Conservation (phyloP, 2,888 invertebrate genomes). For the Epirrita christyi region DNA sequence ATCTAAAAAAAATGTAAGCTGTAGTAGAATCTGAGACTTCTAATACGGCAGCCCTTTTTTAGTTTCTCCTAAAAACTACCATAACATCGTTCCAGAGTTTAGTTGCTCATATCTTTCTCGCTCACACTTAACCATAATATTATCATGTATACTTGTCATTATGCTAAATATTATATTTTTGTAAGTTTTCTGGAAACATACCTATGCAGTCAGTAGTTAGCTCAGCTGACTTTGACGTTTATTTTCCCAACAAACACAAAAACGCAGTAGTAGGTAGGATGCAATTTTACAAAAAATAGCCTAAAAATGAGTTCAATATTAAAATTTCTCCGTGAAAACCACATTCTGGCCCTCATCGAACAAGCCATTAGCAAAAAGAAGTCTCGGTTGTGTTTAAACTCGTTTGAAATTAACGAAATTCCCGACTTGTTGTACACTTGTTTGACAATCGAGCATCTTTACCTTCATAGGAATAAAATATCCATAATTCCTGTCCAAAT, state of each 20-base stretch:
- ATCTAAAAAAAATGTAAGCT: background rate
- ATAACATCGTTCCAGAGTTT: background rate
- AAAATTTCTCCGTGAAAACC: constrained; percentile 88
- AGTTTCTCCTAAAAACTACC: background rate
- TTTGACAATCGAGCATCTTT: constrained; percentile 84
- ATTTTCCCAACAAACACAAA: constrained; percentile 61
- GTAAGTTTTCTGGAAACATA: background rate
- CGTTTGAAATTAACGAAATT: constrained; percentile 86
- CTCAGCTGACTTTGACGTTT: constrained; percentile 38
- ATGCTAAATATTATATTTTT: background rate
- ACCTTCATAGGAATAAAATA: constrained; percentile 87
- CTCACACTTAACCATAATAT: background rate
- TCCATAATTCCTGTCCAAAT: constrained; percentile 76
- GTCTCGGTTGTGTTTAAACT: constrained; percentile 85
- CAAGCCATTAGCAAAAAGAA: constrained; percentile 85
- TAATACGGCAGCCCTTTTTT: constrained; percentile 4
- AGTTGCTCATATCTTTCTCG: background rate
- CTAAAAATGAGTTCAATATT: constrained; percentile 86
- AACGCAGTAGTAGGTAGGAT: constrained; percentile 66
- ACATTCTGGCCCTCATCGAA: constrained; percentile 88
- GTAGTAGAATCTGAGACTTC: constrained; percentile 9
- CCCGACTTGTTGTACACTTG: constrained; percentile 85
- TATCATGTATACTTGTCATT: background rate
- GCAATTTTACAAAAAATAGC: constrained; percentile 59
- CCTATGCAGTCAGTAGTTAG: background rate